phyloP scores from a whole-genome alignment of 53 echinoderm and acorn worm genomes.

The Zoroaster sp. region DNA sequence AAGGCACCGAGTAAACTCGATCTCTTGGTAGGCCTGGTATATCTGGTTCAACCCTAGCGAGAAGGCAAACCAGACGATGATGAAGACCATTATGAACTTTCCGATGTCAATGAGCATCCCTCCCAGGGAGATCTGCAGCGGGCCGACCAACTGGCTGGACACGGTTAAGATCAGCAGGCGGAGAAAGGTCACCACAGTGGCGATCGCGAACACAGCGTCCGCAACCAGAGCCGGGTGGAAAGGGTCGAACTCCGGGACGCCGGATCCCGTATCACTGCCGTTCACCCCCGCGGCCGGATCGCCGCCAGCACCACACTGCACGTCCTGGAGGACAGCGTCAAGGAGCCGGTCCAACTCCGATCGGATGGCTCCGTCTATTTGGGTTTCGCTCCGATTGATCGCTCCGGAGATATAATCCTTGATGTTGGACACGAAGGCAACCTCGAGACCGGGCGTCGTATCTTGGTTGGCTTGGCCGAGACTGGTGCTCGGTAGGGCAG shows the following conservation, averaged over 20 bases:
- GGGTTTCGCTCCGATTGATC: slow-evolving; percentile 11
- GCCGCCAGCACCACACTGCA: not conserved
- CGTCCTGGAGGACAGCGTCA: slow-evolving; percentile 2
- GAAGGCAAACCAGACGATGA: slow-evolving; percentile 97
- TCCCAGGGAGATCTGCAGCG: slow-evolving; percentile 91
- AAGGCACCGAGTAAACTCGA: slow-evolving; percentile 55
- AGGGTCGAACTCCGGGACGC: slow-evolving; percentile 33
- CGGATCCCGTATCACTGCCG: not conserved
- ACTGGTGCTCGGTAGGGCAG: not conserved
- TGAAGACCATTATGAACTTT: slow-evolving; percentile 93
- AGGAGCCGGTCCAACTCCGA: slow-evolving; percentile 1
- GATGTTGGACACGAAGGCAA: slow-evolving; percentile 4
- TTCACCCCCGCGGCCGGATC: not conserved
- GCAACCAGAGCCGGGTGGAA: slow-evolving; percentile 77
- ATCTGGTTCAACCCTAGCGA: slow-evolving; percentile 91
- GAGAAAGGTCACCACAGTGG: slow-evolving; percentile 85
- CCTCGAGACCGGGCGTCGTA: not conserved
- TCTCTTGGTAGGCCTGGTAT: slow-evolving; percentile 80
- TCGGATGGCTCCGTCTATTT: not conserved
- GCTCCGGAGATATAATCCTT: slow-evolving; percentile 31
- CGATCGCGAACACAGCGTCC: slow-evolving; percentile 81
- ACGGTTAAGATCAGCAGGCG: slow-evolving; percentile 80
- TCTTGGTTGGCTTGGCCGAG: not conserved
- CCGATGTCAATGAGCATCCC: slow-evolving; percentile 91
- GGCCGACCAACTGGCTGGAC: slow-evolving; percentile 89